These are phyloP conservation scores for Simalia tracyae DNA, from an alignment of 2,797 vertebrate genomes.

Conservation along the genomic window DNA sequence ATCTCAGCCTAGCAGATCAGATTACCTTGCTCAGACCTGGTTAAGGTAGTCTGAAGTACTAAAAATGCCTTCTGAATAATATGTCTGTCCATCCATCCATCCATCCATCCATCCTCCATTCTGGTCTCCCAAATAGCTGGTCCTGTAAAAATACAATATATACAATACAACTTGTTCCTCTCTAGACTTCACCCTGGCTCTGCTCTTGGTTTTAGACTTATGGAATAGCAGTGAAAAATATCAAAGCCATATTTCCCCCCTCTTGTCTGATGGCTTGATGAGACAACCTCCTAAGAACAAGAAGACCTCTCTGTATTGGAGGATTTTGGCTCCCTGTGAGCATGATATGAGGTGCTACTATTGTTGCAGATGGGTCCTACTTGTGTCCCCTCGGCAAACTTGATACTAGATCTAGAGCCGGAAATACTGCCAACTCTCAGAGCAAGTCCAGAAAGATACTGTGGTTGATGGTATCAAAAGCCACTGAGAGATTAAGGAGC, in stretches of 20 bases:
- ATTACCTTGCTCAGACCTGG: not conserved
- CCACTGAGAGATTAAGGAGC: not conserved
- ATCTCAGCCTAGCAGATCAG: not conserved
- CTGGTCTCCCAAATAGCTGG: not conserved
- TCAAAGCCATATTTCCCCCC: not conserved
- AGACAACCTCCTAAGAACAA: not conserved
- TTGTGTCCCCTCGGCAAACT: not conserved
- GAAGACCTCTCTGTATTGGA: not conserved
- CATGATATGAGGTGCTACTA: not conserved
- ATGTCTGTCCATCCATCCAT: not conserved
- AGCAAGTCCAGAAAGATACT: not conserved
- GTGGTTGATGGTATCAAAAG: not conserved
- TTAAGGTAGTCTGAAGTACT: not conserved
- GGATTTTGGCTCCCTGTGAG: not conserved
- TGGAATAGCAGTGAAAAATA: too few species aligned
- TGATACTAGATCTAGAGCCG: not conserved
- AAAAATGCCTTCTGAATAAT: not conserved
- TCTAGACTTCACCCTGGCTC: not conserved
- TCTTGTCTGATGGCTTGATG: not conserved
- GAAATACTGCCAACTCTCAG: not conserved
- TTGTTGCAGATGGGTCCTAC: not conserved
- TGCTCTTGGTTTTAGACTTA: not conserved
- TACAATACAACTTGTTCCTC: not conserved
- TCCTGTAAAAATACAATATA: not conserved
- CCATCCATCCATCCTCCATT: not conserved